phyloP scores from a whole-genome alignment of 2,113 vertebrate species.

The Xyrauchen texanus region DNA sequence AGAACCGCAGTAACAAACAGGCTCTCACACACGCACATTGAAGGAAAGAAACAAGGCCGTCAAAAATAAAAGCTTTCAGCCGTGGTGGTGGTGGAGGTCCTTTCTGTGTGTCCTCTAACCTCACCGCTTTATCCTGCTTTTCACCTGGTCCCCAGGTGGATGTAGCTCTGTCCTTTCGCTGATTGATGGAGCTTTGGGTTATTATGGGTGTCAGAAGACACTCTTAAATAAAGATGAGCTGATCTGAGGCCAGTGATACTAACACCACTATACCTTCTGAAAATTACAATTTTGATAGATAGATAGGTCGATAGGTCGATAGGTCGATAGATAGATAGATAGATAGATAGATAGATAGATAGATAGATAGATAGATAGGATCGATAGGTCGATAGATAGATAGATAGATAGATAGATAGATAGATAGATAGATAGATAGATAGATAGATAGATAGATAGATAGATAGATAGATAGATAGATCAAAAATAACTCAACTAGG shows the following conservation, averaged over 20 bases:
- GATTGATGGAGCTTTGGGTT: background rate
- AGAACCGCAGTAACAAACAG: conserved; percentile 43
- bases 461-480: too few species aligned
- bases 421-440: too few species aligned
- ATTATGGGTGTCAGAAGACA: conserved; percentile 3
- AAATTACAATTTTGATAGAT: conserved; percentile 47
- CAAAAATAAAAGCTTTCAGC: conserved; percentile 42
- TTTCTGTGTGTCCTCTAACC: conserved; percentile 26
- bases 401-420: too few species aligned
- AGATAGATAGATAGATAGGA: too few species aligned
- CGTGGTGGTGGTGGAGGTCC: background rate
- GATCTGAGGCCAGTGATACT: conserved; percentile 9
- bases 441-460: too few species aligned
- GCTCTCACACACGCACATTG: conserved; percentile 15
- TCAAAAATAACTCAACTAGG: too few species aligned
- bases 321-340: background rate
- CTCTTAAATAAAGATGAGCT: conserved; percentile 33
- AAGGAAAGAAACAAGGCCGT: conserved; percentile 25
- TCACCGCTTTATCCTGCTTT: conserved; percentile 23
- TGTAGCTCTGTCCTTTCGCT: background rate
- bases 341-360: too few species aligned
- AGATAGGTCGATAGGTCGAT: background rate
- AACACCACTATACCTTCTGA: conserved; percentile 48
- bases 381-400: too few species aligned
- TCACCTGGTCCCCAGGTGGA: conserved; percentile 1